Percentiles rank a stretch among this genome's conserved stretches.
These are phyloP conservation scores for Arrhopalites spinosus DNA, from an alignment of 2,888 invertebrate genomes.

Conservation along the genomic window DNA sequence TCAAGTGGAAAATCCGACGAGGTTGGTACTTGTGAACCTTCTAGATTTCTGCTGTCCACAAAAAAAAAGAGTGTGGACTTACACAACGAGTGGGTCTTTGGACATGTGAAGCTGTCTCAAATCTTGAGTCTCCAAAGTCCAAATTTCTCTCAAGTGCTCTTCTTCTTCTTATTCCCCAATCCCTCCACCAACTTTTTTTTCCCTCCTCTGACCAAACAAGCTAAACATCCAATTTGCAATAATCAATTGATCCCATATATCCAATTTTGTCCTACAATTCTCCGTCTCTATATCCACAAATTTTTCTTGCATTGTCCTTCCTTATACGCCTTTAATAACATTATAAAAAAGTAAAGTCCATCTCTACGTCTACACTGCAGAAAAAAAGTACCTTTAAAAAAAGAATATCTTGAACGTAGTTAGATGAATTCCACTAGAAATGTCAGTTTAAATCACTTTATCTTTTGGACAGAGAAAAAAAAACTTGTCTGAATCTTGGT, in stretches of 20 bases:
- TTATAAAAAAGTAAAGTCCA: no score
- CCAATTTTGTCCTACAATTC: constrained; percentile 29
- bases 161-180: neutral
- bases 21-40: neutral
- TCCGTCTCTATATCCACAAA: neutral
- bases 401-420: neutral
- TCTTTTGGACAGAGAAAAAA: neutral
- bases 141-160: neutral
- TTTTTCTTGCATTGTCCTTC: neutral
- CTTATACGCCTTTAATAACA: no score
- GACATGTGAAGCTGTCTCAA: constrained; percentile 7
- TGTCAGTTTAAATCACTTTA: constrained; percentile 8
- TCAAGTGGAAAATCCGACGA: neutral
- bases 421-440: neutral
- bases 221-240: constrained; percentile 33
- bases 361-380: no score
- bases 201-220: constrained; percentile 25
- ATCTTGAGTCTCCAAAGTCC: neutral
- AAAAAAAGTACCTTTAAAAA: no score
- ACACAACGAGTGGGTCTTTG: neutral
- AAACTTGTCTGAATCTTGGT: no score
- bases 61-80: neutral
- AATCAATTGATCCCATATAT: constrained; percentile 37
- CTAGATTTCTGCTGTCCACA: neutral
- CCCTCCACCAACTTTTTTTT: constrained; percentile 16